phyloP scores from a whole-genome alignment of 2,888 invertebrate species.

The Polydrusus pterygomalis region DNA sequence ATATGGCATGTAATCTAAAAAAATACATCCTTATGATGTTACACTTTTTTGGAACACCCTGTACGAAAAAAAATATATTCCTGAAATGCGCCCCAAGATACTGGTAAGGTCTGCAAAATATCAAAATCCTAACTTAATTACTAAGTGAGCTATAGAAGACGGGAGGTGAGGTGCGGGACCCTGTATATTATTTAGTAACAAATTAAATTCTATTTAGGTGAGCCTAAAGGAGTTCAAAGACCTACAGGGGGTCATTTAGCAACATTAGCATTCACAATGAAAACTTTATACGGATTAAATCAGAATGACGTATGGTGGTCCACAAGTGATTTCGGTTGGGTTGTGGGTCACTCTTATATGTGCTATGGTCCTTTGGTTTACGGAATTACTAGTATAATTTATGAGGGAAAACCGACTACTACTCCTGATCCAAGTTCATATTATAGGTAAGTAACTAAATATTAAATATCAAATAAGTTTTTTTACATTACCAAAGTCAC shows the following conservation, averaged over 20 bases:
- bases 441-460: conserved; percentile 79
- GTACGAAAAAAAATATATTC: too few relatives aligned
- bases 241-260: conserved; percentile 93
- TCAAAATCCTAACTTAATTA: too few relatives aligned
- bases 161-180: too few relatives aligned
- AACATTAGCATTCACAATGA: conserved; percentile 89
- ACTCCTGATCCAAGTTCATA: conserved; percentile 95
- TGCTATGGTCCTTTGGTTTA: conserved; percentile 92
- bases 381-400: conserved; percentile 88
- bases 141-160: too few relatives aligned
- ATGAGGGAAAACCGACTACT: conserved; percentile 95
- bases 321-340: conserved; percentile 93
- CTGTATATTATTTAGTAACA: too few relatives aligned
- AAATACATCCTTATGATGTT: too few relatives aligned
- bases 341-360: conserved; percentile 96
- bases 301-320: conserved; percentile 92
- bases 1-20: too few relatives aligned
- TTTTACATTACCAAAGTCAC: neutral
- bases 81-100: too few relatives aligned
- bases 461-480: neutral
- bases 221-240: conserved; percentile 88
- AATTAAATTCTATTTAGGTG: conserved; percentile 64
- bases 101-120: too few relatives aligned
- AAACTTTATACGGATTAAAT: conserved; percentile 85
- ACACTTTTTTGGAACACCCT: too few relatives aligned